Evolutionary conservation across 35 echinoderm and acorn worm species (phyloP).

Genomic region (Heliocidaris tuberculata): DNA sequence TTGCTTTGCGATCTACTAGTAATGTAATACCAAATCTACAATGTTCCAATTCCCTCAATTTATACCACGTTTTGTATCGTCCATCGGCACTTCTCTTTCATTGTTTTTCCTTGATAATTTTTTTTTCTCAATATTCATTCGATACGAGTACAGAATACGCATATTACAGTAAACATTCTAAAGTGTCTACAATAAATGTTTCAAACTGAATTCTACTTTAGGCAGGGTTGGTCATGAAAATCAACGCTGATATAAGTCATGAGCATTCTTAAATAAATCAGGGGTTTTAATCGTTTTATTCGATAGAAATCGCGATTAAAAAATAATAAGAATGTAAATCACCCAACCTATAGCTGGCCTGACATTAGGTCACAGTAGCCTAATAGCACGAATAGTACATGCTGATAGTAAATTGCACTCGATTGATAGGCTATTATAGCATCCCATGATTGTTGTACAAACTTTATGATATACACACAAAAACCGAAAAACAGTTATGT

Average conservation of each 20-base stretch:
- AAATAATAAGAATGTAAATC: not conserved
- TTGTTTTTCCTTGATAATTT: too few species aligned
- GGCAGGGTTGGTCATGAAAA: not conserved
- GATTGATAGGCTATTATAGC: not conserved
- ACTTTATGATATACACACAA: not conserved
- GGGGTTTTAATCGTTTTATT: not conserved
- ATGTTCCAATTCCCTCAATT: too few species aligned
- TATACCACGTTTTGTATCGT: too few species aligned
- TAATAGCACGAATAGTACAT: not conserved
- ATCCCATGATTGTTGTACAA: not conserved
- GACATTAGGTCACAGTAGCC: not conserved
- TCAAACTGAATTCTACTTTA: not conserved
- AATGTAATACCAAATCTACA: too few species aligned
- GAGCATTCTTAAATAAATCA: not conserved
- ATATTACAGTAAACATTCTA: too few species aligned
- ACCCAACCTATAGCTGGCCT: not conserved
- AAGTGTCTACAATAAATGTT: too few species aligned
- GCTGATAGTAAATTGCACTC: not conserved
- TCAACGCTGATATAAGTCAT: not conserved
- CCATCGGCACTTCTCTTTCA: too few species aligned
- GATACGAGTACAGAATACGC: too few species aligned
- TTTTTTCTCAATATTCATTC: too few species aligned
- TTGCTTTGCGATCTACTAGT: too few species aligned
- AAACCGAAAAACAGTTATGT: not conserved
- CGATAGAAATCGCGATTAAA: not conserved